These are phyloP conservation scores for Dicaeum eximium DNA, from an alignment of 2,113 vertebrate genomes.

Conservation along the genomic window DNA sequence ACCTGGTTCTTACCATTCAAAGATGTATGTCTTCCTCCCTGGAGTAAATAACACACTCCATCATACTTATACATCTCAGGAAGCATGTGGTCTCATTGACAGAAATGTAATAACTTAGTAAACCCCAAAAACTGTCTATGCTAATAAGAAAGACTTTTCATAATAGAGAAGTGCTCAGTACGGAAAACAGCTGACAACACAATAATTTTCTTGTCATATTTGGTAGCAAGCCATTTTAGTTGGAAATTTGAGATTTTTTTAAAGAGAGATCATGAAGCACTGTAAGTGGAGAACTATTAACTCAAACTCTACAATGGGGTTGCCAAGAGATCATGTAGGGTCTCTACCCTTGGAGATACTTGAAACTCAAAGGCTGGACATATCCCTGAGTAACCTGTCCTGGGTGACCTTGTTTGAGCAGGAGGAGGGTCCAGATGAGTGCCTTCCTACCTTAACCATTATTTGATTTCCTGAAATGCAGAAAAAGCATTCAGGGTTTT, in stretches of 20 bases:
- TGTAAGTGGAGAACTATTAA: background rate
- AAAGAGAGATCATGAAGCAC: background rate
- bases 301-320: background rate
- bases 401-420: background rate
- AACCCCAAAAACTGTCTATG: background rate
- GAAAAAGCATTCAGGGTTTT: background rate
- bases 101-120: background rate
- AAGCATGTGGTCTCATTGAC: background rate
- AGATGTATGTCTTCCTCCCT: background rate
- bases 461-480: background rate
- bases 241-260: background rate
- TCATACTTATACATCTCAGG: background rate
- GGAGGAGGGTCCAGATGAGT: background rate
- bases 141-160: background rate
- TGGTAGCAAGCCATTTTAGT: background rate
- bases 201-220: background rate
- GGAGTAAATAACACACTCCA: background rate
- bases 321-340: background rate
- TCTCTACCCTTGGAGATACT: background rate
- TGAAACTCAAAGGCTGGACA: background rate
- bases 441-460: background rate
- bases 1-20: background rate
- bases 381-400: background rate
- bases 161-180: background rate
- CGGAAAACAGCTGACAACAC: background rate